These are phyloP conservation scores for Rhagoletis zephyria DNA, from an alignment of 1,140 invertebrate species.

Conservation along the genomic window DNA sequence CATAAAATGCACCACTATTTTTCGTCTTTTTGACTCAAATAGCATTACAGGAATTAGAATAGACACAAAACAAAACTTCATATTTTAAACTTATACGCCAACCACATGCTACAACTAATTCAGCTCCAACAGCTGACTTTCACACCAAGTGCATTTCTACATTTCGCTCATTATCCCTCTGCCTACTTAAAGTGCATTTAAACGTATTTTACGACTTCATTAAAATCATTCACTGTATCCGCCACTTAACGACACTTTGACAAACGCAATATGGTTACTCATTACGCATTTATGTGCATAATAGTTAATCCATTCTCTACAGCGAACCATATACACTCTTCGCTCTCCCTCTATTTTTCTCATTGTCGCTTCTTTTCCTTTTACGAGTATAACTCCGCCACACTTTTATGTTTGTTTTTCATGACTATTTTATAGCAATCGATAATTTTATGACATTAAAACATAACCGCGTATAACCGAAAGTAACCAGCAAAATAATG, in stretches of 20 bases:
- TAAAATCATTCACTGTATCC: slow-evolving; percentile 30
- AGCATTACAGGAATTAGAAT: too few relatives aligned
- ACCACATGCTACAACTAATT: not conserved
- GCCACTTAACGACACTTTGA: slow-evolving; percentile 25
- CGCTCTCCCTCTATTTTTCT: too few relatives aligned
- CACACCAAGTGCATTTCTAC: not conserved
- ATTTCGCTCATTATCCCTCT: not conserved
- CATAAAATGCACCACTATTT: too few relatives aligned
- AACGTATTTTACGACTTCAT: slow-evolving; percentile 35
- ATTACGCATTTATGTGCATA: not conserved
- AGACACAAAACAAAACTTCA: not conserved
- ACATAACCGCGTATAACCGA: slow-evolving; percentile 8
- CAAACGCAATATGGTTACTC: slow-evolving; percentile 41
- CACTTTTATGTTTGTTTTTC: slow-evolving; percentile 42
- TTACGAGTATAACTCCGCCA: not conserved
- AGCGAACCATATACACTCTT: not conserved
- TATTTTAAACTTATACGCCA: not conserved
- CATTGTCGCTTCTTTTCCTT: not conserved
- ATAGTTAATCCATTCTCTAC: not conserved
- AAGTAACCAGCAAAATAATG: not conserved
- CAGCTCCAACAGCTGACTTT: not conserved
- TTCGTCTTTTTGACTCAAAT: too few relatives aligned
- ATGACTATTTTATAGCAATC: slow-evolving; percentile 43
- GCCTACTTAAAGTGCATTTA: slow-evolving; percentile 30
- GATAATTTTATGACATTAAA: slow-evolving; percentile 44